Evolutionary conservation across 1,140 invertebrate genomes (phyloP).

Genomic region (Caerostris darwini): DNA sequence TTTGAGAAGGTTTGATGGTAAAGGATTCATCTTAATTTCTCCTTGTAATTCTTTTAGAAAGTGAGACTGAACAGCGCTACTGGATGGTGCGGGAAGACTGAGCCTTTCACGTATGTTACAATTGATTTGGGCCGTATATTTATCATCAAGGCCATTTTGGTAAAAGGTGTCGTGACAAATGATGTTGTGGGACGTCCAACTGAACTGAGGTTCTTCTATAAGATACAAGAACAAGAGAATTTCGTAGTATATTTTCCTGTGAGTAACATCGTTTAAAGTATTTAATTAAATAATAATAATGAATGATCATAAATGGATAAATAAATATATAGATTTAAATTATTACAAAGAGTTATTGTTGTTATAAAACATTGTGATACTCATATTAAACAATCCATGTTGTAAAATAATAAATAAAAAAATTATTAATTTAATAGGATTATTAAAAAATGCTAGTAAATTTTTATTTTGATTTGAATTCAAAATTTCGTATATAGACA

Average conservation of each 20-base stretch:
- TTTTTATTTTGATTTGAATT: too few relatives aligned
- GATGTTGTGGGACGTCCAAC: constrained; percentile 96
- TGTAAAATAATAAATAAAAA: too few relatives aligned
- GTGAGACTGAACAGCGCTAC: constrained; percentile 95
- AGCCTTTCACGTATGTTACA: constrained; percentile 94
- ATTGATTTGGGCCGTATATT: constrained; percentile 95
- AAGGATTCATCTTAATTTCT: background rate
- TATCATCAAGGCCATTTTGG: constrained; percentile 91
- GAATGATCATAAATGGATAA: too few relatives aligned
- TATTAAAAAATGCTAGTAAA: too few relatives aligned
- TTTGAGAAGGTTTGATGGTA: background rate
- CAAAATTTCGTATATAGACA: too few relatives aligned
- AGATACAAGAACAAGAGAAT: constrained; percentile 94
- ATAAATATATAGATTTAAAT: too few relatives aligned
- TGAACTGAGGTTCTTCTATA: constrained; percentile 98
- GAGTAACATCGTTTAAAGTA: constrained; percentile 54
- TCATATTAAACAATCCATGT: too few relatives aligned
- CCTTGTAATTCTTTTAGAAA: constrained; percentile 84
- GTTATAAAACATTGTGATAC: too few relatives aligned
- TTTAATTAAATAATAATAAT: too few relatives aligned
- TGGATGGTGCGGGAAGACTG: constrained; percentile 95
- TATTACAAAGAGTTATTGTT: too few relatives aligned
- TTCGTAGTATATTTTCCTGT: constrained; percentile 96
- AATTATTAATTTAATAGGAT: too few relatives aligned
- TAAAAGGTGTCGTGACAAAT: constrained; percentile 94